Percentiles rank a stretch among this genome's conserved stretches.
Conservation (phyloP, 2,888 invertebrate species). For the Polyommatus icarus region DNA sequence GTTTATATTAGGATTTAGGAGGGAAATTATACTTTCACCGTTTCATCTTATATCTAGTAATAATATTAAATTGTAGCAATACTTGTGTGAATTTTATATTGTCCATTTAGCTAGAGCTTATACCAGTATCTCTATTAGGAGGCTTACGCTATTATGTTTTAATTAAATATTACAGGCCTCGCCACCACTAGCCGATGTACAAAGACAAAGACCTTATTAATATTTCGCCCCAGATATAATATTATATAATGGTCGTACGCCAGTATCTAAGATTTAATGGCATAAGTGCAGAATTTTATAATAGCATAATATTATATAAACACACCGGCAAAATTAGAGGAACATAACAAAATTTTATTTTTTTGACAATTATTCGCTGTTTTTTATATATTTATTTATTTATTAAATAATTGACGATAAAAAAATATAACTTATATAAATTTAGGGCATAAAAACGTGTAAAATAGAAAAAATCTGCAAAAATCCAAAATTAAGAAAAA, state of each 20-base stretch:
- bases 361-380: too few species aligned
- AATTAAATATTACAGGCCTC: background rate
- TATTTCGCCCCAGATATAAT: background rate
- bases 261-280: background rate
- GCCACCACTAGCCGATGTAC: background rate
- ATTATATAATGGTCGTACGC: background rate
- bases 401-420: too few species aligned
- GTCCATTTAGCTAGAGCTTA: background rate
- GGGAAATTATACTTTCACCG: too few species aligned
- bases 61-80: background rate
- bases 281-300: background rate
- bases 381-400: too few species aligned
- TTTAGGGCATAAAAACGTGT: too few species aligned
- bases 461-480: too few species aligned
- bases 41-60: too few species aligned
- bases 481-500: too few species aligned
- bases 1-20: too few species aligned
- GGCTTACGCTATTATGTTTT: background rate
- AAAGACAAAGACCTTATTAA: constrained; percentile 12
- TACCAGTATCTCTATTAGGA: background rate
- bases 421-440: too few species aligned
- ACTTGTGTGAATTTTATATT: background rate
- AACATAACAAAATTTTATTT: too few species aligned
- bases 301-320: background rate
- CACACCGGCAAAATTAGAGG: too few species aligned